Percentiles rank a stretch among this genome's conserved stretches.
Conservation (phyloP, 2,113 vertebrate species). For the Epinephelus lanceolatus region DNA sequence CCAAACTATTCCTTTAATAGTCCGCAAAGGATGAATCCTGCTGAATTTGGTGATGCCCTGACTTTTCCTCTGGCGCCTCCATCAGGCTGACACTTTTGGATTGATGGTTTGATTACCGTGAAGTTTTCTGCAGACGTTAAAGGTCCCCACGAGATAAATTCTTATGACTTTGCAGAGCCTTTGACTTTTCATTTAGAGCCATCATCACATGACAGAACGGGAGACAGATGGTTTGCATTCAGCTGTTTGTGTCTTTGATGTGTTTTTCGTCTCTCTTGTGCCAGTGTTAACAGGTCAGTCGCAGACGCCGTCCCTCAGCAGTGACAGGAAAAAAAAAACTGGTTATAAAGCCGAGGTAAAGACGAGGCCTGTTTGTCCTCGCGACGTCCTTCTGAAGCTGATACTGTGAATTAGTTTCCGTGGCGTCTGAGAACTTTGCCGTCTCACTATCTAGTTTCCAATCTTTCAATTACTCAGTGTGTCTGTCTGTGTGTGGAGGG, state of each 20-base stretch:
- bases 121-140: too few relatives aligned
- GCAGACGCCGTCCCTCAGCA: background rate
- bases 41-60: too few relatives aligned
- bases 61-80: too few relatives aligned
- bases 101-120: too few relatives aligned
- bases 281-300: slow-evolving; percentile 48
- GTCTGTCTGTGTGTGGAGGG: slow-evolving; percentile 24
- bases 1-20: too few relatives aligned
- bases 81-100: too few relatives aligned
- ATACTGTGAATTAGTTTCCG: slow-evolving; percentile 46
- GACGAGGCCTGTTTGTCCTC: slow-evolving; percentile 19
- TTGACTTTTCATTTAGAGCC: too few relatives aligned
- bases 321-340: background rate
- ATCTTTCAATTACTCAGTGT: slow-evolving; percentile 69
- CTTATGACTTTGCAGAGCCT: too few relatives aligned
- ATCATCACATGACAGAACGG: too few relatives aligned
- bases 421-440: slow-evolving; percentile 23
- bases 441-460: slow-evolving; percentile 41
- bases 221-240: background rate
- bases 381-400: slow-evolving; percentile 42
- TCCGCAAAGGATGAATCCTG: too few relatives aligned
- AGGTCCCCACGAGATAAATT: too few relatives aligned
- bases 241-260: background rate
- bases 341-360: slow-evolving; percentile 1
- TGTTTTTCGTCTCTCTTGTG: background rate